These are phyloP conservation scores for Aulostomus chinensis DNA, from an alignment of 2,797 vertebrate genomes.

Conservation along the genomic window DNA sequence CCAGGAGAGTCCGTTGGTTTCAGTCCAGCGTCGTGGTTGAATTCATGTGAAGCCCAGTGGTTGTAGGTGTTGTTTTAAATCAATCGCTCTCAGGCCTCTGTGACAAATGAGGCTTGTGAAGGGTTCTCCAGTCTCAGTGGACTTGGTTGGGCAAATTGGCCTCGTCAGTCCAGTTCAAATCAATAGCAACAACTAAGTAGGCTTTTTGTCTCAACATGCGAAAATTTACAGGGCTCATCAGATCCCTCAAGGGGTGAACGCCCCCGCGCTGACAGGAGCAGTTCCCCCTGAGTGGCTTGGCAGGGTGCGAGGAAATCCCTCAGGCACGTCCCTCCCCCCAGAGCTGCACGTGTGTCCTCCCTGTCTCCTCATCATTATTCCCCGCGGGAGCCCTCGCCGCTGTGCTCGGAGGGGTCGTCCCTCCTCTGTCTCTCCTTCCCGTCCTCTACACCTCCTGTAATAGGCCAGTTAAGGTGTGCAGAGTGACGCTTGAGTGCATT, in stretches of 20 bases:
- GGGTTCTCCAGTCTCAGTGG: constrained; percentile 30
- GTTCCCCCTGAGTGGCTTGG: constrained; percentile 34
- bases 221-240: constrained; percentile 11
- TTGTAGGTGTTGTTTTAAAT: constrained; percentile 2
- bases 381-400: constrained; percentile 31
- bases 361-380: constrained; percentile 69
- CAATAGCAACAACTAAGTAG: constrained; percentile 19
- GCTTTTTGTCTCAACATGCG: constrained; percentile 5
- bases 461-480: constrained; percentile 7
- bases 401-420: constrained; percentile 62
- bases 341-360: constrained; percentile 55
- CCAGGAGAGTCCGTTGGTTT: no score
- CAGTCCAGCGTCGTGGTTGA: no score
- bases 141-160: constrained; percentile 29
- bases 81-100: background rate
- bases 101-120: constrained; percentile 25
- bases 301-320: constrained; percentile 57
- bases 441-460: constrained; percentile 46
- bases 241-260: background rate
- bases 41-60: background rate
- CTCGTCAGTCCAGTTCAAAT: constrained; percentile 41
- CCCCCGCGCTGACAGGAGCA: background rate
- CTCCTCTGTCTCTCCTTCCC: constrained; percentile 34
- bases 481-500: constrained; percentile 6
- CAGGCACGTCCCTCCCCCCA: constrained; percentile 11